phyloP scores from a whole-genome alignment of 2,113 vertebrate species.

The Onychorhynchus coronatus region DNA sequence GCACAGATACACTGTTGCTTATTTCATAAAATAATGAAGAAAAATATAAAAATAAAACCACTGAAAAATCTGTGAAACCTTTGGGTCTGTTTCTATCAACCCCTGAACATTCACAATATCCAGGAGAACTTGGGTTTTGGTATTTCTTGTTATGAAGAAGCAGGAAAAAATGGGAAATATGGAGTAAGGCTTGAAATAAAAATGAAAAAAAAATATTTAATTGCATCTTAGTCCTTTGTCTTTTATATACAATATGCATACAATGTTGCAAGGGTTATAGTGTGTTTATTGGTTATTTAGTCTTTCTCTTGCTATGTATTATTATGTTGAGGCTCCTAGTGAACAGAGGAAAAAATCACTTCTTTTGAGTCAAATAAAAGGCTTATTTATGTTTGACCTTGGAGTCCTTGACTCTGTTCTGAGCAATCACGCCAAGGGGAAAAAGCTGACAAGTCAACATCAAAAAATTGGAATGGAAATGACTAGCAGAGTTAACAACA shows the following conservation, averaged over 20 bases:
- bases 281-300: background rate
- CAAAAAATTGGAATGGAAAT: background rate
- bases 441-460: background rate
- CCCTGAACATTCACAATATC: background rate
- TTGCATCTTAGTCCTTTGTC: background rate
- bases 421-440: background rate
- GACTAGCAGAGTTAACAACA: background rate
- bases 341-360: fast-evolving
- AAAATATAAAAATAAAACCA: background rate
- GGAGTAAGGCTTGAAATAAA: background rate
- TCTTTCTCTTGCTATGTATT: background rate
- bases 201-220: background rate
- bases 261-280: background rate
- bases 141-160: background rate
- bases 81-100: background rate
- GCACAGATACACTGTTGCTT: background rate
- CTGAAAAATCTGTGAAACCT: background rate
- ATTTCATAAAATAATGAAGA: background rate
- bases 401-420: background rate
- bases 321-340: background rate
- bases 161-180: background rate
- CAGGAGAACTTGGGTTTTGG: background rate
- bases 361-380: background rate
- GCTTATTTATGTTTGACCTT: background rate
- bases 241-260: background rate